Base-by-base conservation (phyloP, 2,888 invertebrate genomes). In the Conchocele bisecta region DNA sequence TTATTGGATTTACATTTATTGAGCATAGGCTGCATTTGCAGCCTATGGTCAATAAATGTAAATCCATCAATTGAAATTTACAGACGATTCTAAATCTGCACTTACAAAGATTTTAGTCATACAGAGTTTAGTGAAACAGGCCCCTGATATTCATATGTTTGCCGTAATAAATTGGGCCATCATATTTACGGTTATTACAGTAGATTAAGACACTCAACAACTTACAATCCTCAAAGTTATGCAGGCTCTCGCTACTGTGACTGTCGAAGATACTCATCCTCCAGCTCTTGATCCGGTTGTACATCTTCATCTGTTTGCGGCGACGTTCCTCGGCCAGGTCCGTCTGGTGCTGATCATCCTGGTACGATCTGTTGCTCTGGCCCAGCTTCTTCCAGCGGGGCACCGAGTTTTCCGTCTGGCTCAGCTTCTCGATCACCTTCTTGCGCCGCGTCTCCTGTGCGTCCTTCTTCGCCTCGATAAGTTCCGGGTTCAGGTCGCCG, bases 221-320 rank as follows among this genome's bases (percentile, higher is more conserved):
- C 85, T 81, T 78, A 85, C 85, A 85, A 51, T 84, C 83, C 20
- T 82, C 83, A 79, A 85, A 84, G 26, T 75, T 77, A 3, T 79
- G 72, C 7, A 74, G 63, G 0, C 75, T 77, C 53, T 77, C 77
- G n/a, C 61, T 74, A n/a, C 57, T 58, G 1, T 66, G 46, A 4
- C 65, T 64, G 5, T 73, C 76, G n/a, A 63, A 64, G 6, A 57
- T 24, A 9, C 46, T 48, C 15, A 67, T 60, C 54, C 67, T 73
- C 15, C 71, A 66, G 17, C 57, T 61, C 63, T 77, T 81, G 50
- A 79, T 54, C 68, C 79, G 76, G 33, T 83, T 83, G 58, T 80
- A 74, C 79, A 85, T 76, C 54, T 78, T 76, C 73, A 81, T 77
- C 53, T 85, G 85, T 44, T 78, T 76, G 42, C 81, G 73, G 20